Conservation (phyloP, 2,797 vertebrate species). For the Semotilus atromaculatus region DNA sequence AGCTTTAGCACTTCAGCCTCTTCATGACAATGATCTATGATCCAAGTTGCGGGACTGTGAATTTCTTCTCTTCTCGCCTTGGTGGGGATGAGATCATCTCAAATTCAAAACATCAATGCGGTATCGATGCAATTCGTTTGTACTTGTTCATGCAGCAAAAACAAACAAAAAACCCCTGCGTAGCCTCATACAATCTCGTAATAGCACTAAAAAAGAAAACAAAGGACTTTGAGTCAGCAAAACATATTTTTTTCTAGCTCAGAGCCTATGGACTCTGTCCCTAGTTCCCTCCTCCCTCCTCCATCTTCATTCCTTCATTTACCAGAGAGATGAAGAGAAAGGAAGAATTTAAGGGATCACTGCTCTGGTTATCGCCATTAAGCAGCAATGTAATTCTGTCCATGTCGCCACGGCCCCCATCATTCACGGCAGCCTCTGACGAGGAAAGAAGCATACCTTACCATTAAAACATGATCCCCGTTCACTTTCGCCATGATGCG, state of each 20-base stretch:
- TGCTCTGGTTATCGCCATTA: conserved; percentile 59
- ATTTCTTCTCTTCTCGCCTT: conserved; percentile 7
- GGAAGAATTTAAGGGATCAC: conserved; percentile 58
- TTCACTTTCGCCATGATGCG: conserved; percentile 40
- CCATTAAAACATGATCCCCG: conserved; percentile 56
- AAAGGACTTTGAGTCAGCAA: conserved; percentile 42
- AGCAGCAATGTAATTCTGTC: conserved; percentile 52
- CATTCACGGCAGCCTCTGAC: conserved; percentile 27
- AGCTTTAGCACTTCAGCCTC: conserved; percentile 15
- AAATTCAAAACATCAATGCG: background rate
- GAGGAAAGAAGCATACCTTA: conserved; percentile 46
- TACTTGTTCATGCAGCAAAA: conserved; percentile 13
- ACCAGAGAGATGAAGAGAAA: conserved; percentile 42
- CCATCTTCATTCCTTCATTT: conserved; percentile 48
- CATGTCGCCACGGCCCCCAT: conserved; percentile 37
- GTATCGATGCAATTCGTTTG: conserved; percentile 24
- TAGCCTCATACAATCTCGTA: background rate
- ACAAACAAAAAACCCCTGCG: background rate
- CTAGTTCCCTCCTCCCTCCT: conserved; percentile 12
- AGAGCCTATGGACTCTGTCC: conserved; percentile 17
- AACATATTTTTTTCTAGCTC: conserved; percentile 1
- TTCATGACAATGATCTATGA: conserved; percentile 46
- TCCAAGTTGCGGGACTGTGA: conserved; percentile 16
- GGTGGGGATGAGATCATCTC: conserved; percentile 16
- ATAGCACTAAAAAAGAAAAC: conserved; percentile 4